These are phyloP conservation scores for Cyprinodon diabolis DNA, from an alignment of 2,797 vertebrate genomes.

Conservation along the genomic window DNA sequence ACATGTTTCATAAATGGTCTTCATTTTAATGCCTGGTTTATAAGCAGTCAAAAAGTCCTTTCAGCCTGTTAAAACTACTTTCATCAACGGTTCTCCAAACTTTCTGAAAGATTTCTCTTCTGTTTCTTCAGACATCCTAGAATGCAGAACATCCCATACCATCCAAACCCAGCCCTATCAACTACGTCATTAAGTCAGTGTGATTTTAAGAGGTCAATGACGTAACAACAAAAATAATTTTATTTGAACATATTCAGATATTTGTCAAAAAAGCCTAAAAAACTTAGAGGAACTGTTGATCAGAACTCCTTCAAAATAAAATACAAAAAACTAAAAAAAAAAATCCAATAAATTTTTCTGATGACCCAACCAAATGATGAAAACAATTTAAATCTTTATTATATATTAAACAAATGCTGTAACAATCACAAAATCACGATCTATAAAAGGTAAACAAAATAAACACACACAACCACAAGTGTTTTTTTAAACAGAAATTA, in stretches of 20 bases:
- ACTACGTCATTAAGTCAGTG: too few species aligned
- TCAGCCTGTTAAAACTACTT: neutral
- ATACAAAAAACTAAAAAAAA: too few species aligned
- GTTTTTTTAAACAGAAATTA: neutral
- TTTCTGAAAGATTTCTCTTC: neutral
- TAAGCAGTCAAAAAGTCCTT: neutral
- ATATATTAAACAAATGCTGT: constrained; percentile 20
- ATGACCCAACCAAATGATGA: neutral
- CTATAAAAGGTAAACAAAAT: constrained; percentile 53
- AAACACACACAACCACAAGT: constrained; percentile 33
- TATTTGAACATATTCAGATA: too few species aligned
- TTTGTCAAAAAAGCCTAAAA: too few species aligned
- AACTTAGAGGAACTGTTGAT: too few species aligned
- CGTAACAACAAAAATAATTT: too few species aligned
- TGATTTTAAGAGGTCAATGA: too few species aligned
- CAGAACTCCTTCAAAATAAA: too few species aligned
- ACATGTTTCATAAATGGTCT: neutral
- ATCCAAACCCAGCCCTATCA: too few species aligned
- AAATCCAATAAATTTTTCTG: neutral
- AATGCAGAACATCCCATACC: too few species aligned
- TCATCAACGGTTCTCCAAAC: neutral
- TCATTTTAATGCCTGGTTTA: neutral
- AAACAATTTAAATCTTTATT: constrained; percentile 30
- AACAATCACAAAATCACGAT: constrained; percentile 50
- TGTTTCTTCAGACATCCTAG: too few species aligned